A percentile compares a stretch with the other conserved stretches of the same genome.
Evolutionary conservation across 2,113 vertebrate genomes (phyloP).

Genomic region (Nibea albiflora): DNA sequence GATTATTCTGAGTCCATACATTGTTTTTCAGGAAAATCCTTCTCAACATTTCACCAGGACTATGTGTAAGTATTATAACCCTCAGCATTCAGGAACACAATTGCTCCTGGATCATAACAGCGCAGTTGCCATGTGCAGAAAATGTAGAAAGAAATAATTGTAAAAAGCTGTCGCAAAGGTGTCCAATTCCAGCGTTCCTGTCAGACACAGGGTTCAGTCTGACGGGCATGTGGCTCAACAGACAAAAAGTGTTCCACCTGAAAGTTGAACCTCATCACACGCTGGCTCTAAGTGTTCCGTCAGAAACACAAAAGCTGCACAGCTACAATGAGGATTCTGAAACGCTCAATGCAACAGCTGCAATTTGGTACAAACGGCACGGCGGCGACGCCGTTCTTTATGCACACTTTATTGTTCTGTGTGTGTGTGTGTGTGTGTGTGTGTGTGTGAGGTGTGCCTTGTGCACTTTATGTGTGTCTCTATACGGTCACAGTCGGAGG

Average conservation of each 20-base stretch:
- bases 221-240: too few relatives aligned
- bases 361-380: neutral
- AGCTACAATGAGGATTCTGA: neutral
- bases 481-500: neutral
- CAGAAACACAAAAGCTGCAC: neutral
- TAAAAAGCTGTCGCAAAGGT: too few relatives aligned
- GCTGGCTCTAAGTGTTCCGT: neutral
- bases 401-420: neutral
- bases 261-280: neutral
- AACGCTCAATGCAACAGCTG: neutral
- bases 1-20: too few relatives aligned
- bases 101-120: too few relatives aligned
- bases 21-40: too few relatives aligned
- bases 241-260: too few relatives aligned
- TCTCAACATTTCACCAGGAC: too few relatives aligned
- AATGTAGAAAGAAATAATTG: too few relatives aligned
- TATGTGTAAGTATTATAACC: too few relatives aligned
- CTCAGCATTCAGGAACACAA: too few relatives aligned
- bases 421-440: too few relatives aligned
- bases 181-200: neutral
- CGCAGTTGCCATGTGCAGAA: too few relatives aligned
- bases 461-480: constrained; percentile 1
- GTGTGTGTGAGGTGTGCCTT: neutral
- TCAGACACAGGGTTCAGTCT: neutral
- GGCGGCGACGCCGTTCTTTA: neutral